These are phyloP conservation scores for Oscheius sp. DNA, from an alignment of 2,888 invertebrate species.

Conservation along the genomic window DNA sequence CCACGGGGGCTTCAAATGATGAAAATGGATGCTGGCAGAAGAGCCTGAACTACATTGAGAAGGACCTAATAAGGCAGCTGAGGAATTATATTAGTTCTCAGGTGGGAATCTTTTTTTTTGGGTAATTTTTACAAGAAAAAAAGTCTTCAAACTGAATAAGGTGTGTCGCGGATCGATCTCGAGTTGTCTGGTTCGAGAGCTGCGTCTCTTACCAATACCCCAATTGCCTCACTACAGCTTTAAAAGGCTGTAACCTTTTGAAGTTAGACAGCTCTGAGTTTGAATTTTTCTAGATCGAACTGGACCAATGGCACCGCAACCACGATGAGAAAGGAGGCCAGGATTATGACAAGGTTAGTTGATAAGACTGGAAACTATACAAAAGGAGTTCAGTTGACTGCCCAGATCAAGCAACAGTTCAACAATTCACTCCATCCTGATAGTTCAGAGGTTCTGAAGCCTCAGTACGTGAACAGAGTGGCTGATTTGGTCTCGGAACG, in stretches of 20 bases:
- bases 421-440: background rate
- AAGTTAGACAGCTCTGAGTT: background rate
- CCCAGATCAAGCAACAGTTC: background rate
- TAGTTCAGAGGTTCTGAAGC: slow-evolving; percentile 5
- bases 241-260: background rate
- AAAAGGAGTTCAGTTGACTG: background rate
- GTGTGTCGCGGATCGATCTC: background rate
- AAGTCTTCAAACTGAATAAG: background rate
- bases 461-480: slow-evolving; percentile 33
- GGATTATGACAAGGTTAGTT: slow-evolving; percentile 40
- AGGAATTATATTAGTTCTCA: slow-evolving; percentile 66
- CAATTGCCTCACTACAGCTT: no score
- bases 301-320: slow-evolving; percentile 65
- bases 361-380: background rate
- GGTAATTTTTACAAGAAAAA: no score
- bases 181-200: no score
- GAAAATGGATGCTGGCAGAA: slow-evolving; percentile 59
- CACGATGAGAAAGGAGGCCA: slow-evolving; percentile 49
- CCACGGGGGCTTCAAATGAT: slow-evolving; percentile 40
- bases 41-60: slow-evolving; percentile 57
- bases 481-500: slow-evolving; percentile 40
- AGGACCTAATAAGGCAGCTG: slow-evolving; percentile 59
- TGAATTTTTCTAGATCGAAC: slow-evolving; percentile 44
- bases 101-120: slow-evolving; percentile 19
- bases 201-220: no score